These are phyloP conservation scores for Aphrophora alni DNA, from an alignment of 2,888 invertebrate genomes.

Conservation along the genomic window DNA sequence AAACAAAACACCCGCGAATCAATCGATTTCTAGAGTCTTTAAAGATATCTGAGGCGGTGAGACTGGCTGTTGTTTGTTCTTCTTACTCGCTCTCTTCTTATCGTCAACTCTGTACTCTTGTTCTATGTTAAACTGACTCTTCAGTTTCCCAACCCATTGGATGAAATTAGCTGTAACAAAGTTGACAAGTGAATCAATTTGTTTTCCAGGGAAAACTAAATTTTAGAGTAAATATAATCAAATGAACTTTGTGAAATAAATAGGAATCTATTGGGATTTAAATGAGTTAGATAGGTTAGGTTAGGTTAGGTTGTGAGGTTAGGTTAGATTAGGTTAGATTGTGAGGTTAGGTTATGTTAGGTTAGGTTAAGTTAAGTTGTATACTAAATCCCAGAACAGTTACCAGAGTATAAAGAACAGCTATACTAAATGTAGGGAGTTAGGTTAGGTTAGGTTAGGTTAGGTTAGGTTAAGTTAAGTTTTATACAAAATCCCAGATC, in stretches of 20 bases:
- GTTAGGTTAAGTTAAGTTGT: no score
- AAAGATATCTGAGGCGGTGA: background rate
- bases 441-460: no score
- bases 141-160: conserved; percentile 53
- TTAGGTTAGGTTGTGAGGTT: no score
- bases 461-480: no score
- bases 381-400: no score
- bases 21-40: background rate
- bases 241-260: background rate
- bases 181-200: background rate
- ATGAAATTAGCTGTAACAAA: conserved; percentile 50
- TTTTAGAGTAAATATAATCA: background rate
- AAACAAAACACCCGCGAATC: background rate
- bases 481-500: no score
- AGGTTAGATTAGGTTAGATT: no score
- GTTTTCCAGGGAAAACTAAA: no score
- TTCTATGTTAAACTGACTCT: conserved; percentile 53
- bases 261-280: background rate
- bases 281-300: no score
- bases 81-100: conserved; percentile 41
- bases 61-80: background rate
- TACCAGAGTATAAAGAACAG: no score
- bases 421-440: no score
- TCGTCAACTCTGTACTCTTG: conserved; percentile 51
- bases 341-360: no score